phyloP scores from a whole-genome alignment of 2,888 invertebrate genomes.

The Drosophila siamana region DNA sequence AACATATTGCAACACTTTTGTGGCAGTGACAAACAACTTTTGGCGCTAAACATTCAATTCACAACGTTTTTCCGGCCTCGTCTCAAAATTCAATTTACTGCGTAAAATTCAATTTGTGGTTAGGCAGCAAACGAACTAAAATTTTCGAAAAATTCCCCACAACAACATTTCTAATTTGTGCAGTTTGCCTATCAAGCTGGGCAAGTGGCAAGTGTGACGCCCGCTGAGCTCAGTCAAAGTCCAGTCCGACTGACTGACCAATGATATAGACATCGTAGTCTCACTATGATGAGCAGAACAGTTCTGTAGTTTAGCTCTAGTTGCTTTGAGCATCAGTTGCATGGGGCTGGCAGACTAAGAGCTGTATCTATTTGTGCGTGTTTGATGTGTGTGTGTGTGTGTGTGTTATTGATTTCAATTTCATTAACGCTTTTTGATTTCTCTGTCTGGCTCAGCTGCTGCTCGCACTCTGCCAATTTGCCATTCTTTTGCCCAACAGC shows the following conservation, averaged over 20 bases:
- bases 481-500: background rate
- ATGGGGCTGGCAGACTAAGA: background rate
- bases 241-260: conserved; percentile 17
- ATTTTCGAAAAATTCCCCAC: conserved; percentile 36
- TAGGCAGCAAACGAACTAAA: conserved; percentile 38
- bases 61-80: conserved; percentile 37
- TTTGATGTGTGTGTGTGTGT: background rate
- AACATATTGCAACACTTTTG: conserved; percentile 37
- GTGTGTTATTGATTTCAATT: conserved; percentile 73
- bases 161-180: conserved; percentile 26
- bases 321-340: background rate
- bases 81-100: conserved; percentile 63
- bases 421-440: conserved; percentile 72
- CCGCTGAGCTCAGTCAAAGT: conserved; percentile 14
- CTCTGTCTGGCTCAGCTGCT: conserved; percentile 9
- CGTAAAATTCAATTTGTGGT: conserved; percentile 63
- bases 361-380: no score
- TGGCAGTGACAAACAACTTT: conserved; percentile 59
- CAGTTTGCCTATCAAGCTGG: background rate
- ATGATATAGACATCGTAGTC: conserved; percentile 15
- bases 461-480: background rate
- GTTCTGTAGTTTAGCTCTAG: conserved; percentile 27
- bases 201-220: background rate
- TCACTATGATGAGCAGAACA: background rate
- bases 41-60: conserved; percentile 45